Base-by-base conservation (phyloP, 2,113 vertebrate genomes). In the Gavia stellata region DNA sequence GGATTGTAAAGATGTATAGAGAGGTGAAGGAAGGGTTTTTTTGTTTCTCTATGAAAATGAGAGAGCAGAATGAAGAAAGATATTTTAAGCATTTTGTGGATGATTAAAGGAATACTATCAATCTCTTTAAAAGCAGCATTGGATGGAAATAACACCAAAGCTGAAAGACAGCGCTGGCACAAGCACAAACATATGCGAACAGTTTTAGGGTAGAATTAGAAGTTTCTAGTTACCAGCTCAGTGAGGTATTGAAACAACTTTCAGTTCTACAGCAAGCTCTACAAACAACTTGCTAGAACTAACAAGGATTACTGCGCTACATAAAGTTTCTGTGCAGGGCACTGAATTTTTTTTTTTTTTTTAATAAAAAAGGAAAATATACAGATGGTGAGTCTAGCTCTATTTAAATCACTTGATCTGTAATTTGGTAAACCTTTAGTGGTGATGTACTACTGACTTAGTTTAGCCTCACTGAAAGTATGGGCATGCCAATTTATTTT, bases 1-100 rank as follows among this genome's bases (percentile, higher is more conserved):
- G 1, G 1, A 45, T 56, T 2, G 9, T 50, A 55, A 55, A 61
- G 31, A 38, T n/a, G 1, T 50, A 74, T 34, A n/a, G 4, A 12
- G 26, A 89, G 3, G 31, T 56, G 24, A 70, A 68, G 18, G 26
- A 49, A 53, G 14, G 2, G 1, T 5, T 19, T 59, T 45, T 44
- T 66, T 62, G 1, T 53, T 67, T 70, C 12, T 49, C 8, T 10
- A 49, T 36, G 21, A 68, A 92, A 86, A 52, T 38, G 16, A 79
- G 26, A n/a, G 29, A 66, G 7, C 2, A 65, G 36, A 86, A 61
- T 61, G 8, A 33, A 74, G 78, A 71, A 88, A 55, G 0, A 17
- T 1, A 47, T 12, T 55, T n/a, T 26, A 45, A 78, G 10, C 18
- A 42, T 45, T 77, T 91, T 47, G 73, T 20, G 38, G 31, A 61